Percentiles rank a stretch among this genome's conserved stretches.
phyloP scores from a whole-genome alignment of 2,797 vertebrate species.

The Eulemur coronatus region DNA sequence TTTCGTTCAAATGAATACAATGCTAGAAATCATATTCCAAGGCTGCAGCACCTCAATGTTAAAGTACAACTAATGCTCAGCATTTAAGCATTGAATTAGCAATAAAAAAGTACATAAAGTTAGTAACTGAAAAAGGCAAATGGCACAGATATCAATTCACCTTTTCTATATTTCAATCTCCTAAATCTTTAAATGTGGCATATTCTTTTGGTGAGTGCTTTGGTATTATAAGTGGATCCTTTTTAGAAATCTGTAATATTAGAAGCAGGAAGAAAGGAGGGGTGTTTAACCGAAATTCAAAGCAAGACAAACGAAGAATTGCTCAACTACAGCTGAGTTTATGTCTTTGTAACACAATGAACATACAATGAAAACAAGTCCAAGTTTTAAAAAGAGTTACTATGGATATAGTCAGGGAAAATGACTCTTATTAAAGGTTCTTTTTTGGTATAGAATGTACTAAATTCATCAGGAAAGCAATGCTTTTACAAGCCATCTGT shows the following conservation, averaged over 20 bases:
- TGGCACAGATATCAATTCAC: not conserved
- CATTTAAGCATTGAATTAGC: not conserved
- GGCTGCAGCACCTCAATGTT: not conserved
- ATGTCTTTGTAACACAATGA: conserved; percentile 11
- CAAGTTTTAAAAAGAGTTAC: conserved; percentile 20
- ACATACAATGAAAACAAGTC: conserved; percentile 36
- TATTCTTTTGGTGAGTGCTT: not conserved
- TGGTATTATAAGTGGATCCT: not conserved
- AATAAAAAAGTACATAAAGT: not conserved
- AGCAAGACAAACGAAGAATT: conserved; percentile 33
- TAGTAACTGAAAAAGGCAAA: not conserved
- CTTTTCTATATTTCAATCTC: not conserved
- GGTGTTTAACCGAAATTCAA: conserved; percentile 18
- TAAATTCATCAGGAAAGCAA: conserved; percentile 33
- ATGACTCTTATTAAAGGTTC: not conserved
- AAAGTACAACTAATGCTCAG: not conserved
- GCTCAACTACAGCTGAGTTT: not conserved
- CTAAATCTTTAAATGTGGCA: conserved; percentile 4
- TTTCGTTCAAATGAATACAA: not conserved
- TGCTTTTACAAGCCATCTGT: conserved; percentile 6
- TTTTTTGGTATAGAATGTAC: conserved; percentile 1
- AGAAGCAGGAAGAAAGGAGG: not conserved
- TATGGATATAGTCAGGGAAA: conserved; percentile 3
- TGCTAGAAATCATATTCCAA: not conserved
- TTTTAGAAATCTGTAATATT: not conserved